A percentile compares a stretch with the other conserved stretches of the same genome.
These are phyloP conservation scores for Crossocerus cetratus DNA, from an alignment of 2,888 invertebrate genomes.

Conservation along the genomic window DNA sequence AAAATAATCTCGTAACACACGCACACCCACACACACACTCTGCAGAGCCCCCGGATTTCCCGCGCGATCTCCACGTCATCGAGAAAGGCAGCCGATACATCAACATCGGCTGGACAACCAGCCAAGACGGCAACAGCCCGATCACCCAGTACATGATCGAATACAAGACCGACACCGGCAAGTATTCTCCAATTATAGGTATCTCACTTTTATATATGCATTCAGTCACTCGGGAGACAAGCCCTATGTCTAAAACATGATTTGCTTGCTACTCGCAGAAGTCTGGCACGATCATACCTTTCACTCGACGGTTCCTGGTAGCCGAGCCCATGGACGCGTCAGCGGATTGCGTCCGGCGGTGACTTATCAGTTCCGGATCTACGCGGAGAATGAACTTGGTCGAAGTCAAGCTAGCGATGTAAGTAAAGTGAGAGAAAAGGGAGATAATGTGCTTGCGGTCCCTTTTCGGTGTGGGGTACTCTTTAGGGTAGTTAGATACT, in stretches of 20 bases:
- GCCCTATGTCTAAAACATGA: too few species aligned
- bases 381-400: conserved; percentile 93
- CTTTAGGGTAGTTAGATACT: background rate
- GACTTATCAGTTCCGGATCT: conserved; percentile 91
- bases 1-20: conserved; percentile 44
- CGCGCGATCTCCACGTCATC: conserved; percentile 89
- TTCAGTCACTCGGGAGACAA: too few species aligned
- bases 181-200: conserved; percentile 33
- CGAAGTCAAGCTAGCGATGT: conserved; percentile 92
- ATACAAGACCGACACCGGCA: conserved; percentile 91
- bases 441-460: too few species aligned
- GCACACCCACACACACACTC: too few species aligned
- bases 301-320: conserved; percentile 89
- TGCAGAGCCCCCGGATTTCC: conserved; percentile 91
- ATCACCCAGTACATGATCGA: conserved; percentile 93
- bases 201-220: too few species aligned
- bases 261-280: conserved; percentile 78
- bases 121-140: conserved; percentile 92
- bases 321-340: conserved; percentile 89
- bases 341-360: conserved; percentile 91
- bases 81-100: conserved; percentile 91
- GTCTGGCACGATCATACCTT: conserved; percentile 90
- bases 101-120: conserved; percentile 92
- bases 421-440: conserved; percentile 49
- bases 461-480: background rate